Evolutionary conservation across 2,888 invertebrate genomes (phyloP).

Genomic region (Lapara coniferarum): DNA sequence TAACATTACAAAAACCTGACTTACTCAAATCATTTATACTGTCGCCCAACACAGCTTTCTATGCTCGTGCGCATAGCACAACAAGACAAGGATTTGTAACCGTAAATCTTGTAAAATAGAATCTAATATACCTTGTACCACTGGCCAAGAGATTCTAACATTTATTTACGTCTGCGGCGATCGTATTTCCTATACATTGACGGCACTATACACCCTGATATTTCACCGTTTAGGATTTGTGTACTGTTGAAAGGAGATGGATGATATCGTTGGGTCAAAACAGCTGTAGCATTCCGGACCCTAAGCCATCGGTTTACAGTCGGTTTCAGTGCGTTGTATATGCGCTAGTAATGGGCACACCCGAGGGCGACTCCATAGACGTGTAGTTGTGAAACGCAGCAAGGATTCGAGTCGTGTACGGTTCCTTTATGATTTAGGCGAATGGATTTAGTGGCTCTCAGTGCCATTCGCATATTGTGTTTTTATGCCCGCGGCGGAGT

Average conservation of each 20-base stretch:
- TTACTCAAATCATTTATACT: not conserved
- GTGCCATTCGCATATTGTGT: slow-evolving; percentile 18
- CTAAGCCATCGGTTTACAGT: slow-evolving; percentile 35
- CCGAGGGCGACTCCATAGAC: slow-evolving; percentile 37
- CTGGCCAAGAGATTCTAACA: slow-evolving; percentile 9
- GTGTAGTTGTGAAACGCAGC: slow-evolving; percentile 62
- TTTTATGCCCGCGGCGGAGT: slow-evolving; percentile 14
- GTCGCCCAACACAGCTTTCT: slow-evolving; percentile 21
- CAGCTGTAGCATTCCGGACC: slow-evolving; percentile 29
- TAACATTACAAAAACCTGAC: slow-evolving; percentile 30
- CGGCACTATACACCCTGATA: slow-evolving; percentile 60
- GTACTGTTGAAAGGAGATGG: slow-evolving; percentile 72
- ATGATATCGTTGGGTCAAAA: slow-evolving; percentile 39
- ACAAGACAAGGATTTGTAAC: slow-evolving; percentile 44
- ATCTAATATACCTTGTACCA: slow-evolving; percentile 39
- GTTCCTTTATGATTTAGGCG: slow-evolving; percentile 26
- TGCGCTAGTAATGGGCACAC: slow-evolving; percentile 29
- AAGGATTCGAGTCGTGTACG: slow-evolving; percentile 46
- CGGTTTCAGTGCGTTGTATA: slow-evolving; percentile 37
- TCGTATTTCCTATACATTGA: slow-evolving; percentile 54
- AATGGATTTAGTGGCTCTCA: slow-evolving; percentile 21
- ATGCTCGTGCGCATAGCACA: slow-evolving; percentile 33
- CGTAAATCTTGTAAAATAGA: slow-evolving; percentile 39
- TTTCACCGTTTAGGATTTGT: slow-evolving; percentile 67
- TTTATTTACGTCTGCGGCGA: slow-evolving; percentile 79